Evolutionary conservation across 2,113 vertebrate species (phyloP).

Genomic region (Petaurus breviceps): DNA sequence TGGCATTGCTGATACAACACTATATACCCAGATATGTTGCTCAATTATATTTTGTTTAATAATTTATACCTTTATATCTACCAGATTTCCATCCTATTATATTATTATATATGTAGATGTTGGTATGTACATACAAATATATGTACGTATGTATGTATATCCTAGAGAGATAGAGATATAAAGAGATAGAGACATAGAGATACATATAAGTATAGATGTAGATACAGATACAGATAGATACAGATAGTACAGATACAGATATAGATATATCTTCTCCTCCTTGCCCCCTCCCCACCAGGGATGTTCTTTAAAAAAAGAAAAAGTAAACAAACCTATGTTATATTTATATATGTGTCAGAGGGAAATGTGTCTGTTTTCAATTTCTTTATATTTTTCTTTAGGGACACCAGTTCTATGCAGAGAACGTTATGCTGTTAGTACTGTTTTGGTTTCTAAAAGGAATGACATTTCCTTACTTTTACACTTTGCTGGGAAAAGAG

Average conservation of each 20-base stretch:
- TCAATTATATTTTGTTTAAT: too few species aligned
- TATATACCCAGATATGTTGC: too few species aligned
- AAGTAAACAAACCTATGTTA: neutral
- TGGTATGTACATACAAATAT: neutral
- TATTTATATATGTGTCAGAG: neutral
- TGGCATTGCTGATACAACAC: too few species aligned
- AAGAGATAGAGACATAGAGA: too few species aligned
- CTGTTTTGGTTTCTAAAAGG: constrained; percentile 6
- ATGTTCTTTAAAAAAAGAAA: neutral
- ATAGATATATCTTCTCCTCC: too few species aligned
- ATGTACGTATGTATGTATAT: too few species aligned
- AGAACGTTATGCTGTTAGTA: constrained; percentile 16
- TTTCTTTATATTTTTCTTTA: constrained; percentile 28
- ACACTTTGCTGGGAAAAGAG: neutral
- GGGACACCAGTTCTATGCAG: neutral
- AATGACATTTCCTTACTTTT: neutral
- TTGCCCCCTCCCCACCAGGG: neutral
- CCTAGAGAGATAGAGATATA: too few species aligned
- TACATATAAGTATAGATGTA: too few species aligned
- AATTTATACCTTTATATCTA: neutral
- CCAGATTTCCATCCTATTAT: neutral
- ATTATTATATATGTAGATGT: neutral
- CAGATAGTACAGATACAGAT: too few species aligned
- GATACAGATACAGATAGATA: too few species aligned
- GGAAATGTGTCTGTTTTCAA: neutral